Base-by-base conservation (phyloP, 2,797 vertebrate genomes). In the Psittacula derbiana region DNA sequence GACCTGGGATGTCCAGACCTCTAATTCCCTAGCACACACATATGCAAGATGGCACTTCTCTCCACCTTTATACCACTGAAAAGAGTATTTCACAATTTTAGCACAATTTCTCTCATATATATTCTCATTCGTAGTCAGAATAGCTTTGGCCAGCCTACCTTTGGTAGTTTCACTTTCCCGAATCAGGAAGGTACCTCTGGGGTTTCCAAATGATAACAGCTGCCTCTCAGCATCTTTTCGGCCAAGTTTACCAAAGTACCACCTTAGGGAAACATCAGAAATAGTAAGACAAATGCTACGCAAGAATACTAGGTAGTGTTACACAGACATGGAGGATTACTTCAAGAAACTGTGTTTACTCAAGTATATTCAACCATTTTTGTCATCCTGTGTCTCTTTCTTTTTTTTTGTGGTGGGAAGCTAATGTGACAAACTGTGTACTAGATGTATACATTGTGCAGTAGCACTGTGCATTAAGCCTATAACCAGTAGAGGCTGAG, bases 151-250 rank as follows among this genome's bases (percentile, higher is more conserved):
- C 62, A 79, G 49, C 94, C 95, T 98, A 99, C 99, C 99, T 99
- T 99, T 99, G 90, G 99, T 99, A 97, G 99, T 99, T 98, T 99
- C 99, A 3, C 99, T 99, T 98, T 99, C 99, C 46, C 99, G 98
- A 96, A 99, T 99, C 91, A 99, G 98, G 97, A 99, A 99, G 96
- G 99, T 99, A 94, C 99, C 99, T 95, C 99, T 98, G 43, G 98
- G 98, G 96, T 99, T 99, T 73, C 99, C 99, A 79, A 98, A 98
- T 17, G 99, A 99, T 97, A 99, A 97, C 84, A 99, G 98, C 97
- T 99, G 99, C 92, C 99, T 98, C 98, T 99, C 99, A 2, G 99
- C 99, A 96, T 99, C 99, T 97, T 99, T 99, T 61, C 99, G 98
- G 73, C 99, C 99, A 94, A 99, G 98, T 98, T 99, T 99, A 88